Conservation (phyloP, 2,888 invertebrate genomes). For the Tipula lateralis region DNA sequence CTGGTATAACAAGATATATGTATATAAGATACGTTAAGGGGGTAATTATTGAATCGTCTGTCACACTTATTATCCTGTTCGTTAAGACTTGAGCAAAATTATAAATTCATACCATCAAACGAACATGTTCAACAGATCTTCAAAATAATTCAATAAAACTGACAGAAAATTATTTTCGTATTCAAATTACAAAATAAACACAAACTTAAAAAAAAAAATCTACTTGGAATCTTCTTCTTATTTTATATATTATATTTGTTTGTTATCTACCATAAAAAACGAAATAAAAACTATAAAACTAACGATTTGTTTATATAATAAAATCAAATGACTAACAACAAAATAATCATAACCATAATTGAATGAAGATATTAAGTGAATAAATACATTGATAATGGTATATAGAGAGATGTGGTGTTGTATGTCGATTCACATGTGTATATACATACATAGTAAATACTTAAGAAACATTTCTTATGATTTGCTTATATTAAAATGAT, state of each 20-base stretch:
- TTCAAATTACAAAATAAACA: background rate
- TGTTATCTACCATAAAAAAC: background rate
- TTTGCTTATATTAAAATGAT: no score
- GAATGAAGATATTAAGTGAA: slow-evolving; percentile 13
- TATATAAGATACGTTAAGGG: background rate
- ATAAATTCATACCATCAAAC: background rate
- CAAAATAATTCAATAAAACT: background rate
- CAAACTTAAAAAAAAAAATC: background rate
- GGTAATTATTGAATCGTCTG: background rate
- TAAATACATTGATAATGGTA: slow-evolving; percentile 2
- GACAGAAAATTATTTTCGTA: background rate
- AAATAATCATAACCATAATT: slow-evolving; percentile 24
- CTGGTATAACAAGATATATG: background rate
- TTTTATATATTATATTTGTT: background rate
- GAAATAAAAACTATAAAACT: slow-evolving; percentile 4
- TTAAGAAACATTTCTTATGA: background rate
- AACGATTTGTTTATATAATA: slow-evolving; percentile 24
- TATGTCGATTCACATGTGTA: background rate
- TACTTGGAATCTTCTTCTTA: background rate
- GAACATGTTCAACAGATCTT: background rate
- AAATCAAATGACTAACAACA: slow-evolving; percentile 24
- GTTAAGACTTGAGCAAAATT: background rate
- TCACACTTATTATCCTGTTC: no score
- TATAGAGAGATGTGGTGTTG: background rate
- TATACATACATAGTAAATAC: background rate